These are phyloP conservation scores for Crossoptilon crossoptilon DNA, from an alignment of 2,797 vertebrate genomes.

Conservation along the genomic window DNA sequence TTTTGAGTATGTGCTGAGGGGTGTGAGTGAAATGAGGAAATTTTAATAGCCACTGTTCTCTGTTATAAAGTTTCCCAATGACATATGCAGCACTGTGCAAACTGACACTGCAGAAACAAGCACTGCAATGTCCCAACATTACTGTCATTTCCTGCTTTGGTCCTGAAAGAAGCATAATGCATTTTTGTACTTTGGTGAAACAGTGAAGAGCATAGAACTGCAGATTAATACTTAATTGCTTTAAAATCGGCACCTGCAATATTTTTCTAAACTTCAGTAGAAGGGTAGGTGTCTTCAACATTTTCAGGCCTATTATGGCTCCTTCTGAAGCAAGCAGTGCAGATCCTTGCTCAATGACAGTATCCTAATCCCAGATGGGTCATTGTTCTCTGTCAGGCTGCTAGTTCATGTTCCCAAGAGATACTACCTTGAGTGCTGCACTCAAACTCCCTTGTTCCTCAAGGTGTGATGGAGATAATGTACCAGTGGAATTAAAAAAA, in stretches of 20 bases:
- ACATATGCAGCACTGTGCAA: background rate
- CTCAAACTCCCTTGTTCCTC: background rate
- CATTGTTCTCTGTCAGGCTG: background rate
- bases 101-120: background rate
- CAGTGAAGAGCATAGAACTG: background rate
- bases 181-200: background rate
- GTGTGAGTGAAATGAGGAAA: accelerated
- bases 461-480: background rate
- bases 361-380: background rate
- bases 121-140: background rate
- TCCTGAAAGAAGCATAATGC: background rate
- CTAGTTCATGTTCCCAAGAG: background rate
- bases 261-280: background rate
- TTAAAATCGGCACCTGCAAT: background rate
- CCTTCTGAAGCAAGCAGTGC: background rate
- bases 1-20: accelerated
- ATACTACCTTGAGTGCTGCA: background rate
- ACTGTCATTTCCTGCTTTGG: accelerated
- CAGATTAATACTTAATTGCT: background rate
- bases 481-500: background rate
- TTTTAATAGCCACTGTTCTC: background rate
- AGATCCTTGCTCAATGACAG: background rate
- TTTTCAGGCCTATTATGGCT: background rate
- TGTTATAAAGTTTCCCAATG: background rate
- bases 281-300: background rate